Base-by-base conservation (phyloP, 2,113 vertebrate species). In the Phalacrocorax brasilianus region DNA sequence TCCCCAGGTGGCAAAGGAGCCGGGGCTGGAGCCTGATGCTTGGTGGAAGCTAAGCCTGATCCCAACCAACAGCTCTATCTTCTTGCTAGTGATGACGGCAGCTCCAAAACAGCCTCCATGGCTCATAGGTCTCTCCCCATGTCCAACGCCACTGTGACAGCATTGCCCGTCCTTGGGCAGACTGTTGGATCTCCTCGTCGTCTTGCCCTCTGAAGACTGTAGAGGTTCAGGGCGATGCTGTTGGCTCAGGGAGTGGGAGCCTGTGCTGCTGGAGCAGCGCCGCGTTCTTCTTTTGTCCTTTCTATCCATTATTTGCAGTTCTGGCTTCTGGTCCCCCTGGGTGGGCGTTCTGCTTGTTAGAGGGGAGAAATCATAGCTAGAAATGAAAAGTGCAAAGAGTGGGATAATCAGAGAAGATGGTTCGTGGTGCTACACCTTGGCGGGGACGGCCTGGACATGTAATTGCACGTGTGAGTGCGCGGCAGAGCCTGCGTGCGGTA, bases 281-380 rank as follows among this genome's bases (percentile, higher is more conserved):
- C 14, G 5, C 20, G 2, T 49, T 38, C 53, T 42, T 8, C 1
- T 12, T 35, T 13, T 30, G 35, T 33, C 47, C 5, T 63, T 38
- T 35, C 9, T 23, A 3, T 22, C 33, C 0, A 0, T 14, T 20
- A 2, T 26, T 80, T 44, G 40, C 17, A 9, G 14, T 19, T 65
- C 14, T 30, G 70, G 14, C 2, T 65, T 20, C 56, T 71, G 18
- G 2, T 7, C 7, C 26, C 18, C 10, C 38, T 35, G 40, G 17
- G 0, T 0, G 2, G 32, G 6, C 1, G 2, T 35, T 66, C 30
- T 70, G 30, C 47, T 74, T 0, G 0, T 53, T 11, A 8, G 17
- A 32, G 56, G 82, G n/a, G 16, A 11, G 15, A 72, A 23, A 49
- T 30, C 28, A 3, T 0, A 27, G 40, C 47, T 56, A 71, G 45